phyloP scores from a whole-genome alignment of 2,113 vertebrate genomes.

The human region DNA sequence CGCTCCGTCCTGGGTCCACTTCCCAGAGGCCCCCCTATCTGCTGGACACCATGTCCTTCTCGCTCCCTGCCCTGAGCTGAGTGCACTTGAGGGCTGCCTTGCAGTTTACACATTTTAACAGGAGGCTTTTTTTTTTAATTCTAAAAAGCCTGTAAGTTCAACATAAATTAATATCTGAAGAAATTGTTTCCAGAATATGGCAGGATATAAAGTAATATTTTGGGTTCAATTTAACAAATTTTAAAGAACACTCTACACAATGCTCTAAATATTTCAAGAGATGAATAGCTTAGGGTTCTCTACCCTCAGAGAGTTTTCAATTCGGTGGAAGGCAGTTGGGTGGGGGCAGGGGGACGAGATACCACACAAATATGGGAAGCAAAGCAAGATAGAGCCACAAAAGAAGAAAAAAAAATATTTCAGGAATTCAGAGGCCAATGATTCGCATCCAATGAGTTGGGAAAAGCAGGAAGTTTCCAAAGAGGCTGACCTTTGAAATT shows the following conservation, averaged over 20 bases:
- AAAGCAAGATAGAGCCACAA: background rate
- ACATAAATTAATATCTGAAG: background rate
- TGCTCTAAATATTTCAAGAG: rapidly evolving
- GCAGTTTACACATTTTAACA: background rate
- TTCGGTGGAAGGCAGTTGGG: background rate
- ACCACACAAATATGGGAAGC: background rate
- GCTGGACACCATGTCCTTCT: rapidly evolving
- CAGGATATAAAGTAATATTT: background rate
- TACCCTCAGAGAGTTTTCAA: rapidly evolving
- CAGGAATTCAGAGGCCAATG: background rate
- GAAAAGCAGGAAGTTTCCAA: background rate
- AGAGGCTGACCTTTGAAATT: too few species aligned
- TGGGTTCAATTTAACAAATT: background rate
- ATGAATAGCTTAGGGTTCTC: rapidly evolving
- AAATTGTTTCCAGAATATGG: background rate
- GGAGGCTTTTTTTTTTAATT: background rate
- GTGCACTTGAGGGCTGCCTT: rapidly evolving
- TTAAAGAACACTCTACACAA: background rate
- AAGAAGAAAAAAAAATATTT: background rate
- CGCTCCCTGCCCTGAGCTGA: rapidly evolving
- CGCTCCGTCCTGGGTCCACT: background rate
- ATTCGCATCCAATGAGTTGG: background rate
- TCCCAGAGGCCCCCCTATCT: rapidly evolving
- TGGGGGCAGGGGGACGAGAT: rapidly evolving
- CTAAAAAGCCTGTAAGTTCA: background rate